Base-by-base conservation (phyloP, 1,140 invertebrate species). In the Drosophila santomea region DNA sequence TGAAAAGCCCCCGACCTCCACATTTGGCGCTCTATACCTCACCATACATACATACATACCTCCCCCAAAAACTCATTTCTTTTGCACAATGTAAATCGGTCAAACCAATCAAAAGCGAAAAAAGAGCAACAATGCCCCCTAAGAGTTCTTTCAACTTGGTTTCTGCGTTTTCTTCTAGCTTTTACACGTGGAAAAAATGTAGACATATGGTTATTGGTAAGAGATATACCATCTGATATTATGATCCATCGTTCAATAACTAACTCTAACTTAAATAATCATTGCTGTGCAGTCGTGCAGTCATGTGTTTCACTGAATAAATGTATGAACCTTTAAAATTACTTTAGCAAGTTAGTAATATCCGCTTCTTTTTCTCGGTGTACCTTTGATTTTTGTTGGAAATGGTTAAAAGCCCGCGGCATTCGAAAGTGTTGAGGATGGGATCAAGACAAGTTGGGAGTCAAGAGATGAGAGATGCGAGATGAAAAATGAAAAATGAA, bases 21-120 rank as follows among this genome's bases (percentile, higher is more conserved):
- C 17, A 52, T 20, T 28, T 51, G 23, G 28, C 48, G 48, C 48
- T 14, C 50, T 20, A 36, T 20, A 52, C 15, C 32, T 52, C 1
- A 20, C 32, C 36, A 36, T 17, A 43, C 6, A 32, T 32, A 28
- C 28, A 28, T 28, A n/a, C 39, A 7, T 48, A 23, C 38, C 52
- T 45, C 43, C 57, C 32, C 43, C 57, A 78, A 83, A 83, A 88
- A 88, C 82, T 72, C 69, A 86, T 86, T 86, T 86, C 82, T 85
- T 85, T 88, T 79, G 59, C 83, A 86, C 82, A 88, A 88, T 88
- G 74, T 83, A 88, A 88, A 86, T 86, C 83, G 82, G 82, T 86
- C 82, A 86, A 82, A 86, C 83, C 82, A 86, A 86, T 86, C 83
- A 86, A 88, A 85, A 77, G 60, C 57, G 51, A 63, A 20, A 39